Evolutionary conservation across 2,888 invertebrate genomes (phyloP), one percentile per base, ranked within the genome.

Genomic region (Drosophila colorata): DNA sequence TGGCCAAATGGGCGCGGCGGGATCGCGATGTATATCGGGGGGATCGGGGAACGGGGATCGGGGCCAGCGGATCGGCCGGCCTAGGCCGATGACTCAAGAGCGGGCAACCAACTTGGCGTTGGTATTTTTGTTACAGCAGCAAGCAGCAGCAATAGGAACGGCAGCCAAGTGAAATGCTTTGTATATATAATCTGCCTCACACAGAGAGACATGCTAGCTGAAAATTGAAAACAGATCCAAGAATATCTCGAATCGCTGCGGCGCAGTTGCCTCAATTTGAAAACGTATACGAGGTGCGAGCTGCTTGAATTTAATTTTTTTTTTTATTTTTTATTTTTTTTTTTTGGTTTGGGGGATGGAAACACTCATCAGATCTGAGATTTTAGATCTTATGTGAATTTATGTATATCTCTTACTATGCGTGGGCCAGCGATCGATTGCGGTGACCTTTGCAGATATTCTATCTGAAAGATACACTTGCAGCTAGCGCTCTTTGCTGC

Each of bases 191-290:
- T 89, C 83, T 79, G 72, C 64, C 87, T 64, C 81, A 57, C 61
- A 79, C 69, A 69, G 61, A 16, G 48, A 16, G 43, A 43, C 43
- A 58, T 37, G 49, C 18, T 37, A 66, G 51, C 60, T 66, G 74
- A 61, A 79, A 80, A 75, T 75, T 90, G 90, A 91, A 90, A 91
- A 85, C 88, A 90, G 90, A 90, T 90, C 91, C 91, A 91, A 90
- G 90, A 90, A 90, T 91, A 90, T 90, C 91, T 91, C 76, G 78
- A 88, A 90, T 88, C 88, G 64, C 61, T 67, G 77, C 61, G 77
- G 58, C 80, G 78, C 74, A 77, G 71, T 76, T 76, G 75, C 79
- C 79, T 79, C 75, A 56, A 78, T 67, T 56, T 79, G 80, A 75
- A 80, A 79, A 65, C 65, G 44, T 75, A 80, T 79, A 75, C 75